These are phyloP conservation scores for Leptinotarsa peninsularis DNA, from an alignment of 2,888 invertebrate species.

Conservation along the genomic window DNA sequence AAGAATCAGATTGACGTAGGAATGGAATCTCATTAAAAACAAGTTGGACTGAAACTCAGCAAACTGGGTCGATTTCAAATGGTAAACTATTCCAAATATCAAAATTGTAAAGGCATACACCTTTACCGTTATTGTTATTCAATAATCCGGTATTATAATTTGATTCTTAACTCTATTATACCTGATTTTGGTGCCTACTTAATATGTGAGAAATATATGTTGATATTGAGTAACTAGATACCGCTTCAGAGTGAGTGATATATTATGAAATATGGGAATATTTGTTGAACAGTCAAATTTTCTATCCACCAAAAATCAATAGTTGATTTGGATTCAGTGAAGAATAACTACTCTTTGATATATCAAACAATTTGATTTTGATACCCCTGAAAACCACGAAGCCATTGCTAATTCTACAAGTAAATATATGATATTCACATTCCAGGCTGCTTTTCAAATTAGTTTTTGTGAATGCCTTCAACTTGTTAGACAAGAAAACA, in stretches of 20 bases:
- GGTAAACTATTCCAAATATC: conserved; percentile 28
- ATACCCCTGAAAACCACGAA: too few species aligned
- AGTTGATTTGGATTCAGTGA: too few species aligned
- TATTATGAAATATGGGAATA: background rate
- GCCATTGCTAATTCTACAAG: too few species aligned
- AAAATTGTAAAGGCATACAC: conserved; percentile 19
- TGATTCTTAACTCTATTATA: background rate
- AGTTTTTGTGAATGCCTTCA: too few species aligned
- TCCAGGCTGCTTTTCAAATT: too few species aligned
- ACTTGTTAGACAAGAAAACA: too few species aligned
- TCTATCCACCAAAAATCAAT: too few species aligned
- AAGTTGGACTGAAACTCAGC: conserved; percentile 8
- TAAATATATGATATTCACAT: too few species aligned
- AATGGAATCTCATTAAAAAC: conserved; percentile 18
- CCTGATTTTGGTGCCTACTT: conserved; percentile 23
- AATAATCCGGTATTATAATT: conserved; percentile 21
- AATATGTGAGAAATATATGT: conserved; percentile 24
- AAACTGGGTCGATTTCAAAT: conserved; percentile 30
- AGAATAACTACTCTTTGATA: too few species aligned
- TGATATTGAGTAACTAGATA: conserved; percentile 16
- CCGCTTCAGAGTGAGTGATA: background rate
- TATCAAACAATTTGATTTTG: too few species aligned
- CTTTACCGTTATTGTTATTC: conserved; percentile 30
- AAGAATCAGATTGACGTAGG: conserved; percentile 3
- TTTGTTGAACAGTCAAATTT: background rate